Evolutionary conservation across 1,140 invertebrate genomes (phyloP).

Genomic region (Diuraphis noxia): DNA sequence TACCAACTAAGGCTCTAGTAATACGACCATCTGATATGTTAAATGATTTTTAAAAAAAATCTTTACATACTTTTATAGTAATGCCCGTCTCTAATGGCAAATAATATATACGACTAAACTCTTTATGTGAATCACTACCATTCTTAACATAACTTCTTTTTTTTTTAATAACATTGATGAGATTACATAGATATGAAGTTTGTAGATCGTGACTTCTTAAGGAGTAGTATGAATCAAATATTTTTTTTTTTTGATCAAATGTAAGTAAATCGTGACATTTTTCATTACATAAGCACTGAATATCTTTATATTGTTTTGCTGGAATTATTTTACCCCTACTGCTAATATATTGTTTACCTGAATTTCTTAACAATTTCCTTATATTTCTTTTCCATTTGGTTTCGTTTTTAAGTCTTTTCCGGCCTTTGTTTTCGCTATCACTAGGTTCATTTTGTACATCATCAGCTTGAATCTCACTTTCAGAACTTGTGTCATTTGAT

Average conservation of each 20-base stretch:
- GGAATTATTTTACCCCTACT: neutral
- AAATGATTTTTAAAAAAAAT: slow-evolving; percentile 19
- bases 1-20: slow-evolving; percentile 16
- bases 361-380: slow-evolving; percentile 8
- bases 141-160: neutral
- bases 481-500: slow-evolving; percentile 25
- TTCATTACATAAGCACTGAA: neutral
- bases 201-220: neutral
- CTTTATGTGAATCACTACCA: neutral
- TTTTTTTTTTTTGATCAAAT: slow-evolving; percentile 5
- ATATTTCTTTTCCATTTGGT: slow-evolving; percentile 36
- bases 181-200: slow-evolving; percentile 20
- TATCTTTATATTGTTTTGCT: neutral
- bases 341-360: neutral
- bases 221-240: slow-evolving; percentile 6
- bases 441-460: slow-evolving; percentile 1
- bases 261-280: slow-evolving; percentile 32
- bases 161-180: slow-evolving; percentile 29
- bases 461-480: slow-evolving; percentile 40
- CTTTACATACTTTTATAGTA: slow-evolving; percentile 33
- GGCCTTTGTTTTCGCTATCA: neutral
- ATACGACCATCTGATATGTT: slow-evolving; percentile 28
- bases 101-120: slow-evolving; percentile 32
- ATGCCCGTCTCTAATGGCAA: neutral
- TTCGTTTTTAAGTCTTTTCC: slow-evolving; percentile 20